A percentile compares a stretch with the other conserved stretches of the same genome.
phyloP scores from a whole-genome alignment of 2,113 vertebrate species.

The Dasypus novemcinctus region DNA sequence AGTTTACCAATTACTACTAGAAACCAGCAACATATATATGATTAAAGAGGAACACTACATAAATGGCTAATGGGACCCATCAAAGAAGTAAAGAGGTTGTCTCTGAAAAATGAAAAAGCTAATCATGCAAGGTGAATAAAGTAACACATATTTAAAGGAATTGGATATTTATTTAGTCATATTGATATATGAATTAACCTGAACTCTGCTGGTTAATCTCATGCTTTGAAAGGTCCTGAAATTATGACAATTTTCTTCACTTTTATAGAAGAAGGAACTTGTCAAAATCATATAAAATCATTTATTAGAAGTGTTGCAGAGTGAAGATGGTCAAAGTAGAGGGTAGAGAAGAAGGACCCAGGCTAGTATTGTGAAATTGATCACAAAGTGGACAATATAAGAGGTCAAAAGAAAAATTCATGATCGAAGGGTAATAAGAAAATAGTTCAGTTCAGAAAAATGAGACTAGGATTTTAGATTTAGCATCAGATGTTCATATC shows the following conservation, averaged over 20 bases:
- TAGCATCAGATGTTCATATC: background rate
- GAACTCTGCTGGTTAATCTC: background rate
- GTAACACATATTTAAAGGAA: background rate
- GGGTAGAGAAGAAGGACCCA: background rate
- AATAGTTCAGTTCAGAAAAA: background rate
- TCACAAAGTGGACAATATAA: background rate
- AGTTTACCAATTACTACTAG: background rate
- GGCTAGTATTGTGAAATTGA: rapidly evolving
- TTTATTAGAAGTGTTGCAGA: background rate
- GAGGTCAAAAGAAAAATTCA: background rate
- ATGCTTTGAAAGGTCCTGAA: background rate
- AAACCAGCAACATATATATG: background rate
- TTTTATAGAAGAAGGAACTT: background rate
- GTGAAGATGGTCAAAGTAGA: background rate
- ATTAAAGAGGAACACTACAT: background rate
- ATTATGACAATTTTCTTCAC: background rate
- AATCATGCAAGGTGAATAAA: background rate
- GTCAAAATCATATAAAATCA: background rate
- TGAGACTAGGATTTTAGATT: background rate
- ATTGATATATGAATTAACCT: too few species aligned
- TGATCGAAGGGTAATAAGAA: background rate
- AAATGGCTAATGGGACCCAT: background rate
- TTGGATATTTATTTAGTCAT: background rate
- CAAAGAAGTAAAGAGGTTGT: background rate
- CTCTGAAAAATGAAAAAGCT: background rate